Evolutionary conservation across 1,140 invertebrate species (phyloP).

Genomic region (Steinernema khuongi): DNA sequence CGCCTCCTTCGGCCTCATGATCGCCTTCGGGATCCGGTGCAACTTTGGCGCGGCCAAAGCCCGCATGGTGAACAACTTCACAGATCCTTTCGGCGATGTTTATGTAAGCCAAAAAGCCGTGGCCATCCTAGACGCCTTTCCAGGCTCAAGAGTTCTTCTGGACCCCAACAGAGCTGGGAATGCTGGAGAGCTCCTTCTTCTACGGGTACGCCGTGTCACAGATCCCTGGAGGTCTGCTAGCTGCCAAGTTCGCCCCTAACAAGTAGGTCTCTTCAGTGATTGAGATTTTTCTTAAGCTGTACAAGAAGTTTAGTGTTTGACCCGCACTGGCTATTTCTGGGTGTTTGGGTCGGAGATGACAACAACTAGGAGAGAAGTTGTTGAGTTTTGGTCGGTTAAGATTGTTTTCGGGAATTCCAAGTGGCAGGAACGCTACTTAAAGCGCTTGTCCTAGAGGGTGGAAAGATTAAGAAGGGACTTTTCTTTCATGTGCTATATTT

Average conservation of each 20-base stretch:
- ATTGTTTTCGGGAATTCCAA: too few species aligned
- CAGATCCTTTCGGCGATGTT: conserved; percentile 35
- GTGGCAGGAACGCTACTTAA: too few species aligned
- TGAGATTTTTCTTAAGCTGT: too few species aligned
- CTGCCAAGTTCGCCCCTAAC: conserved; percentile 89
- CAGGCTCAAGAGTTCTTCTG: conserved; percentile 70
- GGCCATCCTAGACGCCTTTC: conserved; percentile 35
- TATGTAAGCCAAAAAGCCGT: conserved; percentile 20
- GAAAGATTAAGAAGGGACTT: too few species aligned
- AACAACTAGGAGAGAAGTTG: too few species aligned
- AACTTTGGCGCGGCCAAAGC: conserved; percentile 39
- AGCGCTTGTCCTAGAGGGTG: too few species aligned
- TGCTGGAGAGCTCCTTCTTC: conserved; percentile 94
- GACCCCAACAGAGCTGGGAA: conserved; percentile 70
- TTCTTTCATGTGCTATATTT: too few species aligned
- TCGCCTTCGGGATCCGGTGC: conserved; percentile 38
- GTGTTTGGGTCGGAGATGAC: too few species aligned
- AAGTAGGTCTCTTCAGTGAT: too few species aligned
- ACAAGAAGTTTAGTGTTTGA: too few species aligned
- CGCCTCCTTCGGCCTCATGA: conserved; percentile 33
- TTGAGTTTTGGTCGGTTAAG: too few species aligned
- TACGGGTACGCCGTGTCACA: conserved; percentile 96
- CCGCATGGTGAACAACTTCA: conserved; percentile 37
- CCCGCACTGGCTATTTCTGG: too few species aligned
- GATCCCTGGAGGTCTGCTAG: conserved; percentile 91